Evolutionary conservation across 2,888 invertebrate genomes (phyloP).

Genomic region (Galerucella nymphaeae): DNA sequence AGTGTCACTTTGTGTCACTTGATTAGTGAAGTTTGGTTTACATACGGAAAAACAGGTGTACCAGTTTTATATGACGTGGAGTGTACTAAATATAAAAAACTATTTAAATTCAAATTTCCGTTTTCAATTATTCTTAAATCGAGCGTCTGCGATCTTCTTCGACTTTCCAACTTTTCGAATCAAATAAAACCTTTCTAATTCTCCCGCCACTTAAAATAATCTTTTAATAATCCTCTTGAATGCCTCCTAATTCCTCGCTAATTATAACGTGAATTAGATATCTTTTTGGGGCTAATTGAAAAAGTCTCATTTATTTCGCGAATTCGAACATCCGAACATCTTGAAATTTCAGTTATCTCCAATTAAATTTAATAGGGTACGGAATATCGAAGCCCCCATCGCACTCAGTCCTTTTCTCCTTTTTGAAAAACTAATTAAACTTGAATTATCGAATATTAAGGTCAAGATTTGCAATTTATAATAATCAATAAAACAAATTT

Average conservation of each 20-base stretch:
- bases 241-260: constrained; percentile 31
- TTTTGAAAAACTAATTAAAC: constrained; percentile 41
- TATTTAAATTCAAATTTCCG: too few species aligned
- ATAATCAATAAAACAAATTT: constrained; percentile 14
- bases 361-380: constrained; percentile 27
- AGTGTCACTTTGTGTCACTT: too few species aligned
- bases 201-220: constrained; percentile 5
- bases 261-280: constrained; percentile 36
- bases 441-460: constrained; percentile 36
- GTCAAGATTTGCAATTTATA: constrained; percentile 29
- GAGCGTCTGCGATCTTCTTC: too few species aligned
- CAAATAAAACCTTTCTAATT: background rate
- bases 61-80: too few species aligned
- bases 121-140: too few species aligned
- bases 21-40: too few species aligned
- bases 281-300: constrained; percentile 30
- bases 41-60: too few species aligned
- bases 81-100: too few species aligned
- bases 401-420: too few species aligned
- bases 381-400: background rate
- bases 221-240: constrained; percentile 26
- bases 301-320: constrained; percentile 32
- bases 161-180: constrained; percentile 2
- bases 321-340: constrained; percentile 33
- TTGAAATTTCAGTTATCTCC: constrained; percentile 28